Conservation (phyloP, 2,888 invertebrate genomes). For the Pardosa pseudoannulata region DNA sequence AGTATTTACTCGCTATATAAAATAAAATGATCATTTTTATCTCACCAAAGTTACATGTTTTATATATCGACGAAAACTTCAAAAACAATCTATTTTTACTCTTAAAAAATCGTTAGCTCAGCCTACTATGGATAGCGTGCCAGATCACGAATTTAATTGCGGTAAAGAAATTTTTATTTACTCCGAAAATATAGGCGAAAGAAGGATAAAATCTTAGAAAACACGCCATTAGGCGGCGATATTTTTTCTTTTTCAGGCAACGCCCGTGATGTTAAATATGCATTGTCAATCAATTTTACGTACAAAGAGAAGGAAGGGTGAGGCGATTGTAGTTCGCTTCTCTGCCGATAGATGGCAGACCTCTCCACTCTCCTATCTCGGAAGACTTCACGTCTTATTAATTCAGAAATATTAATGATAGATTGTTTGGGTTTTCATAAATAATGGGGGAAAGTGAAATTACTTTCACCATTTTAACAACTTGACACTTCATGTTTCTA, state of each 20-base stretch:
- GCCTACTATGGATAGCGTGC: constrained; percentile 16
- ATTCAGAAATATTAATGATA: too few relatives aligned
- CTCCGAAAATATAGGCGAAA: constrained; percentile 2
- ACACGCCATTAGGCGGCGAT: constrained; percentile 3
- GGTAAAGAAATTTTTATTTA: constrained; percentile 30
- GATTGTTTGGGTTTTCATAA: too few relatives aligned
- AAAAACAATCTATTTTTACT: neutral
- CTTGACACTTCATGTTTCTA: too few relatives aligned
- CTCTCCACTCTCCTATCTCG: too few relatives aligned
- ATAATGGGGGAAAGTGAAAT: too few relatives aligned
- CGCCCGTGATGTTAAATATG: constrained; percentile 42
- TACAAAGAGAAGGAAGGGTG: neutral
- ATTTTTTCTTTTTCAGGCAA: constrained; percentile 4
- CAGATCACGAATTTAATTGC: constrained; percentile 17
- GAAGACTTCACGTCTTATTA: too few relatives aligned
- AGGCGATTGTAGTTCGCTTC: neutral
- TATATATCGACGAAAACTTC: neutral
- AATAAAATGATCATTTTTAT: too few relatives aligned
- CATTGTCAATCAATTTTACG: constrained; percentile 28
- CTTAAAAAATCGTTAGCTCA: neutral
- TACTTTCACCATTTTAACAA: too few relatives aligned
- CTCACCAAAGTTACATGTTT: too few relatives aligned
- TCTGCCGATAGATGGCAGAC: neutral
- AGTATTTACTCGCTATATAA: too few relatives aligned
- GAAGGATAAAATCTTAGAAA: constrained; percentile 25